Base-by-base conservation (phyloP, 2,888 invertebrate genomes). In the Cenopis cana region DNA sequence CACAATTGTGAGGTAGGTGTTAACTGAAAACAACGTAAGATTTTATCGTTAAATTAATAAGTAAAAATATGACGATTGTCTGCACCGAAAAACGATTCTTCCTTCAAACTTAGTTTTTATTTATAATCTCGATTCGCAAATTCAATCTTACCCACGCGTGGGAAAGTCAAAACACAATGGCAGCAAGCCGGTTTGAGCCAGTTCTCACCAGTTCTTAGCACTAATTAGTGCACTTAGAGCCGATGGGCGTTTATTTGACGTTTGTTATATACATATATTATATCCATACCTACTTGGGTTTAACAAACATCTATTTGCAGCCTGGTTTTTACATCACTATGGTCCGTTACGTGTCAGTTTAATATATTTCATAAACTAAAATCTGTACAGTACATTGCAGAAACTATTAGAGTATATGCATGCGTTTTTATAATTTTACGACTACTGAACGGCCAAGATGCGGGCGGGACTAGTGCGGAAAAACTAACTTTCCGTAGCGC, bases 81-180 rank as follows among this genome's bases (percentile, higher is more conserved):
- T 38, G 24, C 38, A 9, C n/a, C 36, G 52, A 20, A 54, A 61
- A 54, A 64, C 38, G 20, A 64, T n/a, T 24, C 52, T 64, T 64
- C 54, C 64, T 54, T 54, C 20, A 6, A 54, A 38, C n/a, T 38
- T 38, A n/a, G 52, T 52, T 64, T 64, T 33, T 5, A 33, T 33
- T 33, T 54, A 54, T 54, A 64, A 64, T 66, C 46, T 66, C 10
- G 17, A 66, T 66, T 46, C 46, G 54, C 54, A 29, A 66, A 66
- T 66, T 74, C 74, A 76, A 73, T 75, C 64, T 74, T 75, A 73
- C 73, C 74, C 81, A 79, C 52, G 77, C 88, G 89, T 89, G 89
- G 88, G 89, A 89, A 86, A 41, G 76, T 64, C 64, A 54, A 73
- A 74, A 77, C 77, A 88, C 88, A 89, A 89, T 87, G 81, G 81